These are phyloP conservation scores for Gila robusta DNA, from an alignment of 2,797 vertebrate genomes.

Conservation along the genomic window DNA sequence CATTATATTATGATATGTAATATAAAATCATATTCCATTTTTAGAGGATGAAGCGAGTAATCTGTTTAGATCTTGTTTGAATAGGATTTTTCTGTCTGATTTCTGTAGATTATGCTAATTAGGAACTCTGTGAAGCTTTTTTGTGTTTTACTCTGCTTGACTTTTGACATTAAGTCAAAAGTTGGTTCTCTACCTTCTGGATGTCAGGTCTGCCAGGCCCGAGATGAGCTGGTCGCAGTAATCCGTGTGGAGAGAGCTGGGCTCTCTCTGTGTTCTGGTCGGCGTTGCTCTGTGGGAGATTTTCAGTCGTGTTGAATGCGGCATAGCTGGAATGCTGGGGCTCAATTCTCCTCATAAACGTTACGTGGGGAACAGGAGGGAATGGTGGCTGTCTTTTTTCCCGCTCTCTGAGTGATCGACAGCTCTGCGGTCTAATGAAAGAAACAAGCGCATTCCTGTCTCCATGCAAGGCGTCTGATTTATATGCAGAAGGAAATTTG, in stretches of 20 bases:
- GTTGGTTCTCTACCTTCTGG: background rate
- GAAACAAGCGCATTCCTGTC: slow-evolving; percentile 71
- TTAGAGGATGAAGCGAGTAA: background rate
- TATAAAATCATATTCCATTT: background rate
- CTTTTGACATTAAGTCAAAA: slow-evolving; percentile 5
- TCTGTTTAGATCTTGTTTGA: background rate
- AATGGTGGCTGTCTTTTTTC: slow-evolving; percentile 70
- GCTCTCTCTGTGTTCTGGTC: slow-evolving; percentile 43
- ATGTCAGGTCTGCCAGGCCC: slow-evolving; percentile 10
- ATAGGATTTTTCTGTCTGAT: background rate
- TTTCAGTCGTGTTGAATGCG: slow-evolving; percentile 72
- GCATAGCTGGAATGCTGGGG: slow-evolving; percentile 79
- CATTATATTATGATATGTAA: background rate
- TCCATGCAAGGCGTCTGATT: slow-evolving; percentile 71
- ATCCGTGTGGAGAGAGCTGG: slow-evolving; percentile 43
- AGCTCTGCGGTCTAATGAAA: slow-evolving; percentile 70
- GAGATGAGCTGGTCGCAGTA: background rate
- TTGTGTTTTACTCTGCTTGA: slow-evolving; percentile 4
- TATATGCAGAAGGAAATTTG: slow-evolving; percentile 68
- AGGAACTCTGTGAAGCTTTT: background rate
- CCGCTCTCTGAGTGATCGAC: slow-evolving; percentile 67
- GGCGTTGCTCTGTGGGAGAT: slow-evolving; percentile 67
- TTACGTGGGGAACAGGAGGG: slow-evolving; percentile 56
- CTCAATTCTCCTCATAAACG: slow-evolving; percentile 73
- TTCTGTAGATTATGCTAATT: background rate